These are phyloP conservation scores for Bergia puertoricense DNA, from an alignment of 92 coral and sea anemone species.

Conservation along the genomic window DNA sequence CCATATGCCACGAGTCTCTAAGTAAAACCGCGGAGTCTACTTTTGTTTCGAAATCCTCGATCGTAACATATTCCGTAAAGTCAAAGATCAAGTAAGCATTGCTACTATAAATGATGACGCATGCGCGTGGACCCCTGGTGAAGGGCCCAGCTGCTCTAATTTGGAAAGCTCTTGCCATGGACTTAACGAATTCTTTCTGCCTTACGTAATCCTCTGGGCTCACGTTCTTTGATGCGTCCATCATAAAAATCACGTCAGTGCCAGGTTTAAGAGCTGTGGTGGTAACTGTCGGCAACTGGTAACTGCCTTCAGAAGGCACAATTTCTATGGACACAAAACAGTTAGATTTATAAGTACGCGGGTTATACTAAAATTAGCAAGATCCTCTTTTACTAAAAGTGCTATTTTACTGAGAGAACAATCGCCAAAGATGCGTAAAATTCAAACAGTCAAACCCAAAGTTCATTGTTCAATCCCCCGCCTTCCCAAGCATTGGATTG, in stretches of 20 bases:
- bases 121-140: conserved; percentile 50
- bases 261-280: not conserved
- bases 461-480: too few relatives aligned
- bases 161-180: conserved; percentile 49
- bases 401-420: not conserved
- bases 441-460: too few relatives aligned
- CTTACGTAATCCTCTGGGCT: conserved; percentile 44
- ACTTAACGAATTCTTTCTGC: conserved; percentile 61
- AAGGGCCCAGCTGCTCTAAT: conserved; percentile 46
- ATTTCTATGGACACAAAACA: not conserved
- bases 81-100: conserved; percentile 35
- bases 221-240: conserved; percentile 71
- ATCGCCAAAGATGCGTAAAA: too few relatives aligned
- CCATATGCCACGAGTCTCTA: conserved; percentile 20
- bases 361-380: not conserved
- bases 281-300: not conserved
- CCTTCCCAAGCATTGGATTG: too few relatives aligned
- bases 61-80: conserved; percentile 31
- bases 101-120: conserved; percentile 65
- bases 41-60: conserved; percentile 4
- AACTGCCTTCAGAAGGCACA: not conserved
- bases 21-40: conserved; percentile 15
- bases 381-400: too few relatives aligned
- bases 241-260: conserved; percentile 61
- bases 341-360: not conserved